Conservation (phyloP, 2,888 invertebrate genomes). For the Plebejus anna region DNA sequence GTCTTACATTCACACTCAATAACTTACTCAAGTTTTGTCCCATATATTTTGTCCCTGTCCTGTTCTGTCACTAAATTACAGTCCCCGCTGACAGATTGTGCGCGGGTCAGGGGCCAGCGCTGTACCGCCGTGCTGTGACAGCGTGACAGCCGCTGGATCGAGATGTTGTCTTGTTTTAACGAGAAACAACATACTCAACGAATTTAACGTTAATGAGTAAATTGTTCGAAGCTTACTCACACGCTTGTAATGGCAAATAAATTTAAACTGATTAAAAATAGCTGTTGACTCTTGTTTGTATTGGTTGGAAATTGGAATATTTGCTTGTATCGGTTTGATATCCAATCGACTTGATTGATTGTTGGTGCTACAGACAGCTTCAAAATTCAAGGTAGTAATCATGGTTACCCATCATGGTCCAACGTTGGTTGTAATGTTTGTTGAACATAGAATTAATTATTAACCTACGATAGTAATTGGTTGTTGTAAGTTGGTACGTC, state of each 20-base stretch:
- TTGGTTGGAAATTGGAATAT: no score
- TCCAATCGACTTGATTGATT: no score
- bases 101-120: background rate
- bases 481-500: no score
- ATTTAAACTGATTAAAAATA: no score
- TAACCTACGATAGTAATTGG: no score
- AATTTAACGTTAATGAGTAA: background rate
- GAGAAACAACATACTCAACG: background rate
- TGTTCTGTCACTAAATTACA: background rate
- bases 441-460: no score
- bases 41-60: background rate
- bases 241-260: background rate
- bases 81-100: background rate
- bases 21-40: background rate
- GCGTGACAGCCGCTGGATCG: background rate
- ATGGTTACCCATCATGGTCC: no score
- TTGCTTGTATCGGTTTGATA: no score
- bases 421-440: no score
- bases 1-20: background rate
- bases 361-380: no score
- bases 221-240: background rate
- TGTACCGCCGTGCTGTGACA: background rate
- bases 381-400: no score
- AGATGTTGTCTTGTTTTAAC: background rate
- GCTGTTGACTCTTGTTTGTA: no score